Evolutionary conservation across 2,888 invertebrate genomes (phyloP).

Genomic region (Plebejus anna): DNA sequence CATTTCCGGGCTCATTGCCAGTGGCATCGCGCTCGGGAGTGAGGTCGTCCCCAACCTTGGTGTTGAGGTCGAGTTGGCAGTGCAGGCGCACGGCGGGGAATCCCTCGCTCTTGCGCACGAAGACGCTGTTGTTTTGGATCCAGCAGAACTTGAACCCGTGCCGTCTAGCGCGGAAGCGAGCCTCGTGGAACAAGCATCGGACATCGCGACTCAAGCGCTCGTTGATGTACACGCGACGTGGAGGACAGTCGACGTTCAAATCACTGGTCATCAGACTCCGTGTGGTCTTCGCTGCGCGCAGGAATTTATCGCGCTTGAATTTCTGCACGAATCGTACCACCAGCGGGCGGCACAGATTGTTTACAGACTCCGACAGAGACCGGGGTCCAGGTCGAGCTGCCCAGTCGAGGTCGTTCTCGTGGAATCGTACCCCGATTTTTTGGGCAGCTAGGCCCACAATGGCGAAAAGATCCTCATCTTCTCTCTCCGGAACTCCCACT

Average conservation of each 20-base stretch:
- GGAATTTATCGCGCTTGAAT: slow-evolving; percentile 21
- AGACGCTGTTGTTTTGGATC: slow-evolving; percentile 25
- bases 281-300: slow-evolving; percentile 14
- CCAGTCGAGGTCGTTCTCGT: slow-evolving; percentile 14
- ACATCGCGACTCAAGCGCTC: slow-evolving; percentile 30
- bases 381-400: not conserved
- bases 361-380: not conserved
- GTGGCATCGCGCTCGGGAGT: not conserved
- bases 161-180: slow-evolving; percentile 25
- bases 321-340: slow-evolving; percentile 15
- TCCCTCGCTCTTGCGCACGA: slow-evolving; percentile 30
- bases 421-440: not conserved
- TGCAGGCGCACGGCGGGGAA: slow-evolving; percentile 27
- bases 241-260: not conserved
- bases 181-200: slow-evolving; percentile 29
- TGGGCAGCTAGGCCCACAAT: not conserved
- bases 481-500: not conserved
- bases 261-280: slow-evolving; percentile 20
- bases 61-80: slow-evolving; percentile 5
- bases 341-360: not conserved
- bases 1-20: not conserved
- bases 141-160: slow-evolving; percentile 30
- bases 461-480: not conserved
- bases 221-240: slow-evolving; percentile 29
- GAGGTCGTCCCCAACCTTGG: not conserved